These are phyloP conservation scores for Drosophila parabipectinata DNA, from an alignment of 1,140 invertebrate species.

Conservation along the genomic window DNA sequence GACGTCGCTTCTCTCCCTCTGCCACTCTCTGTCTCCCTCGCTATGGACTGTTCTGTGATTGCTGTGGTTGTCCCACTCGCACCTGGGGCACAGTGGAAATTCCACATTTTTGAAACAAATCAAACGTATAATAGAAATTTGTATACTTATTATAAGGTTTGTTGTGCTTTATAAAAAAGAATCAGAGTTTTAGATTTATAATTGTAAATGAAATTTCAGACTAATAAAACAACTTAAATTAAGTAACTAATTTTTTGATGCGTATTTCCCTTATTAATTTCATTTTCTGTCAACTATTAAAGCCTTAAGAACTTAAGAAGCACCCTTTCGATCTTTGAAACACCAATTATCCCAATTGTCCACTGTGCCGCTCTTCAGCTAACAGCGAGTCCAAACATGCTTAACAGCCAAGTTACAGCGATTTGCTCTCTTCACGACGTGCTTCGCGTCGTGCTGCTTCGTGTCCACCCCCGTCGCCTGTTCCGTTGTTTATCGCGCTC, in stretches of 20 bases:
- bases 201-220: no score
- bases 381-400: neutral
- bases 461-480: constrained; percentile 9
- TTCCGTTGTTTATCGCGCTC: constrained; percentile 9
- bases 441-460: neutral
- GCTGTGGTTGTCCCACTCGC: neutral
- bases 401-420: neutral
- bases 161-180: no score
- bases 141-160: no score
- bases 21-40: neutral
- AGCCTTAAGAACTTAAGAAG: no score
- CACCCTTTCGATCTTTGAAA: neutral
- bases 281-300: no score
- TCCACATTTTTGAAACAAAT: no score
- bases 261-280: no score
- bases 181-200: no score
- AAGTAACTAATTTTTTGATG: no score
- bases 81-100: neutral
- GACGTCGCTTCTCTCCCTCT: neutral
- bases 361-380: neutral
- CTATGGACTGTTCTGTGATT: neutral
- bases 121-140: no score
- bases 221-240: no score
- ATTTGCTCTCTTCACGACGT: neutral
- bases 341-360: neutral